Conservation (phyloP, 2,888 invertebrate genomes). For the Ctena decussata region DNA sequence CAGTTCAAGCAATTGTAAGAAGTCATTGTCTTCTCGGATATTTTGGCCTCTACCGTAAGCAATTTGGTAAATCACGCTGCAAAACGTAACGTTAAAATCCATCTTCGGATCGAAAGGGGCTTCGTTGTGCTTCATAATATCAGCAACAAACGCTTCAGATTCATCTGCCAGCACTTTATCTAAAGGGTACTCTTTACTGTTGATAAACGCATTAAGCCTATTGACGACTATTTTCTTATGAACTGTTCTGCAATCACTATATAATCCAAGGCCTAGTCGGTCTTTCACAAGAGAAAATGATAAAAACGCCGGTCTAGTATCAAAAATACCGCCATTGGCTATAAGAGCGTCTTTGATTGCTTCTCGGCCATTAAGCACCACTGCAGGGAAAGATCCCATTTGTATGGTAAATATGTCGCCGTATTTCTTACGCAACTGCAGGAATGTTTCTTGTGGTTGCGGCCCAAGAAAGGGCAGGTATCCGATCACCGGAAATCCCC, state of each 20-base stretch:
- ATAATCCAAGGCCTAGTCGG: slow-evolving; percentile 30
- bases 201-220: slow-evolving; percentile 29
- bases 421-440: slow-evolving; percentile 50
- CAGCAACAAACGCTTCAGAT: not conserved
- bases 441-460: slow-evolving; percentile 52
- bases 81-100: slow-evolving; percentile 8
- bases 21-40: slow-evolving; percentile 26
- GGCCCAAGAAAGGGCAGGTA: slow-evolving; percentile 62
- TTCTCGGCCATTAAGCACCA: slow-evolving; percentile 63
- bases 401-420: slow-evolving; percentile 67
- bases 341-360: slow-evolving; percentile 57
- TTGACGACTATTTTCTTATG: slow-evolving; percentile 45
- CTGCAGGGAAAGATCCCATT: slow-evolving; percentile 61
- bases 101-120: slow-evolving; percentile 9
- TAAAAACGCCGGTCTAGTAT: slow-evolving; percentile 58
- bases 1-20: not conserved
- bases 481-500: slow-evolving; percentile 68
- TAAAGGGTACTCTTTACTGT: slow-evolving; percentile 41
- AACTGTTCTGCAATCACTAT: slow-evolving; percentile 19
- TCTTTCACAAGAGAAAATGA: slow-evolving; percentile 28
- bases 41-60: slow-evolving; percentile 49
- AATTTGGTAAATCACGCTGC: slow-evolving; percentile 61
- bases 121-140: not conserved
- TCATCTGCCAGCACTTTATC: slow-evolving; percentile 50
- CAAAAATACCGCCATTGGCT: slow-evolving; percentile 47